Evolutionary conservation across 2,113 vertebrate genomes (phyloP).

Genomic region (Henicopernis longicauda): DNA sequence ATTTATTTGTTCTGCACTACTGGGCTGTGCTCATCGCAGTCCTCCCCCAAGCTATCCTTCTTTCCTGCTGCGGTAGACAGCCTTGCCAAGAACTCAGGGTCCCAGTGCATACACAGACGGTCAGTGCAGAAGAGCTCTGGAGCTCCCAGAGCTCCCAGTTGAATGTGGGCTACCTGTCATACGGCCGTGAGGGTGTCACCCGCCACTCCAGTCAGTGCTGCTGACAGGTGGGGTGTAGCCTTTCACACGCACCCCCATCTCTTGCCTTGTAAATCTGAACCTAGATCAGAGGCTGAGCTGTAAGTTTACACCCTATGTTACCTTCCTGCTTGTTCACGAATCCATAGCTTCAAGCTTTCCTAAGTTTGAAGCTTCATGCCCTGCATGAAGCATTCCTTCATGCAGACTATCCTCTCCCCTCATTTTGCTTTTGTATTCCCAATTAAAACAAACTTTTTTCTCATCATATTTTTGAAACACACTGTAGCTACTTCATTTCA

Average conservation of each 20-base stretch:
- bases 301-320: background rate
- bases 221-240: background rate
- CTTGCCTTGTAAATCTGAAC: background rate
- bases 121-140: background rate
- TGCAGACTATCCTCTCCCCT: background rate
- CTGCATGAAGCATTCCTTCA: background rate
- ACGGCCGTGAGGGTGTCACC: background rate
- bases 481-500: background rate
- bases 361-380: background rate
- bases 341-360: background rate
- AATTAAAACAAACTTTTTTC: background rate
- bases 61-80: background rate
- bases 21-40: background rate
- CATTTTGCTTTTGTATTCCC: background rate
- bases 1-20: background rate
- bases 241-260: background rate
- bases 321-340: background rate
- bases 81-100: background rate
- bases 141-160: background rate
- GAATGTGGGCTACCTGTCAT: background rate
- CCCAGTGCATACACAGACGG: rapidly evolving
- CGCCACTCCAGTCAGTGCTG: too few species aligned
- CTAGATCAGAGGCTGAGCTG: background rate
- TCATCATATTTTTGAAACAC: background rate
- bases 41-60: background rate